Base-by-base conservation (phyloP, 2,113 vertebrate genomes). In the Hemibates koningsi region DNA sequence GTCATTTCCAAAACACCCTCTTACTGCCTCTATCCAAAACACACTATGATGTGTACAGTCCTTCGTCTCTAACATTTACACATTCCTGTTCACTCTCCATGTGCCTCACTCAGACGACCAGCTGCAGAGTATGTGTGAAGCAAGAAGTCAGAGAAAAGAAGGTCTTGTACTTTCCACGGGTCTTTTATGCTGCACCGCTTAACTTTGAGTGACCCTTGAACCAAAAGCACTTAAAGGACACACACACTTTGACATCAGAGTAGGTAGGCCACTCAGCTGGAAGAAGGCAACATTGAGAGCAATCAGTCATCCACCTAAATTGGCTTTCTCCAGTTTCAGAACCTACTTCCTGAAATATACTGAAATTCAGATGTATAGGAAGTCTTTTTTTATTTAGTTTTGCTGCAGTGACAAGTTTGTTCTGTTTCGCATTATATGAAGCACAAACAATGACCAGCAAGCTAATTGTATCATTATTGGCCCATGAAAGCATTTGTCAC, bases 171-270 rank as follows among this genome's bases (percentile, higher is more conserved):
- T 2, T 34, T 84, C 68, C 36, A 66, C 24, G 11, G 63, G 85
- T 71, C 78, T 56, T 83, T 86, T 76, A 73, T 81, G 45, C 56
- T 54, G 81, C 73, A 71, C 27, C 50, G 57, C 57, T 87, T 86
- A 81, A 76, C 90, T 92, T 41, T 83, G 83, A 95, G 86, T 91
- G 91, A 82, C 78, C 89, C 92, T 93, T 91, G 89, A 87, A 92
- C 88, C 73, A 68, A 45, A 56, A 56, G 48, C 57, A 78, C 83
- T 85, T 50, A 86, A 89, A 66, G 48, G 48, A 17, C 16, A 29
- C 50, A 56, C 57, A 21, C 52, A 84, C 80, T 61, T 27, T 17
- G 27, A 83, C 48, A 68, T 71, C 59, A 76, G 38, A 81, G 34
- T 24, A 16, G 36, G 54, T 54, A 32, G 24, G 53, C 38, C 59